A percentile compares a stretch with the other conserved stretches of the same genome.
Evolutionary conservation across 2,888 invertebrate species (phyloP).

Genomic region (Endomychus coccineus): DNA sequence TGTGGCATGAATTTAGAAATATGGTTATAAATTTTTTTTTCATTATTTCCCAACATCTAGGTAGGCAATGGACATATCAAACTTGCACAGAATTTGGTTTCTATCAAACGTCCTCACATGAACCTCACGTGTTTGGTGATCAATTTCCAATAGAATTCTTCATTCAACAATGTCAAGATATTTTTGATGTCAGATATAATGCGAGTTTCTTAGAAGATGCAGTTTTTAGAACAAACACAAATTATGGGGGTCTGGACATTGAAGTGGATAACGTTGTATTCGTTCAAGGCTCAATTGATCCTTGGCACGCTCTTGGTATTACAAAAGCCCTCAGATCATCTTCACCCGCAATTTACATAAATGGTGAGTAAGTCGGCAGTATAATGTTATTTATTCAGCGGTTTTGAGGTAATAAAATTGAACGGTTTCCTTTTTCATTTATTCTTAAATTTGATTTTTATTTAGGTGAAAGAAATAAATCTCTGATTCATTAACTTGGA

Average conservation of each 20-base stretch:
- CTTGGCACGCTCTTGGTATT: constrained; percentile 78
- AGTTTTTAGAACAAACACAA: constrained; percentile 65
- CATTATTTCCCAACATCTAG: constrained; percentile 53
- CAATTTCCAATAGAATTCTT: constrained; percentile 71
- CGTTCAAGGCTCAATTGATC: constrained; percentile 84
- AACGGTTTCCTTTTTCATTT: too few species aligned
- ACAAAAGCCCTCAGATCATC: constrained; percentile 49
- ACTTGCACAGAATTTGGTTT: constrained; percentile 96
- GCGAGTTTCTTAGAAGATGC: constrained; percentile 52
- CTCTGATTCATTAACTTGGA: too few species aligned
- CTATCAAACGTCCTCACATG: constrained; percentile 77
- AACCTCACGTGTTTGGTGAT: constrained; percentile 61
- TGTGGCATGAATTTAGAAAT: too few species aligned
- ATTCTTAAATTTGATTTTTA: too few species aligned
- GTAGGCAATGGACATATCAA: constrained; percentile 88
- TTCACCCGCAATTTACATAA: constrained; percentile 66
- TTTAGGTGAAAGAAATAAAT: too few species aligned
- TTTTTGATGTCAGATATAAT: constrained; percentile 69
- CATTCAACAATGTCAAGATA: constrained; percentile 71
- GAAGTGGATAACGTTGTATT: constrained; percentile 68
- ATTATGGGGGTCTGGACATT: constrained; percentile 70
- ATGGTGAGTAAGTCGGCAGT: too few species aligned
- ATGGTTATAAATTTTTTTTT: too few species aligned
- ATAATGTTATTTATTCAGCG: too few species aligned
- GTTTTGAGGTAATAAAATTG: too few species aligned